A percentile compares a stretch with the other conserved stretches of the same genome.
Conservation (phyloP, 2,888 invertebrate genomes). For the Eustalomyia histrio region DNA sequence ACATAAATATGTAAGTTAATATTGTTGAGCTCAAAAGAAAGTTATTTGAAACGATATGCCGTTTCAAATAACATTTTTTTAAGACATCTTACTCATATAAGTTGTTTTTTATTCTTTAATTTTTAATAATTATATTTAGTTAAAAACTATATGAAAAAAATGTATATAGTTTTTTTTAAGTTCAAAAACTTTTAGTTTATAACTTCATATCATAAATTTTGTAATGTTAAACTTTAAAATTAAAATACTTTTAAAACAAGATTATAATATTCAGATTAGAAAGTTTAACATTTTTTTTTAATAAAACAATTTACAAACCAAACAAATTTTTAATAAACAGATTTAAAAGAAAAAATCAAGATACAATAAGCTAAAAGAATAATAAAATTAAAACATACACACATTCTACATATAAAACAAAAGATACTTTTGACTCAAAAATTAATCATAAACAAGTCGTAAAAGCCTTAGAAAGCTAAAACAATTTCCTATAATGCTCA, state of each 20-base stretch:
- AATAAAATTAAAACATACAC: no score
- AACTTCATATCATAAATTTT: slow-evolving; percentile 36
- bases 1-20: neutral
- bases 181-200: slow-evolving; percentile 22
- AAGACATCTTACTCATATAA: neutral
- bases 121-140: neutral
- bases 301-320: no score
- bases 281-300: no score
- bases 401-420: no score
- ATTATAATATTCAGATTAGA: neutral
- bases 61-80: neutral
- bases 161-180: neutral
- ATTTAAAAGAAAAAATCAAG: no score
- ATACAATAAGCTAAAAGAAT: no score
- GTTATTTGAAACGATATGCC: neutral
- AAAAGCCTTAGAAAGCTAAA: no score
- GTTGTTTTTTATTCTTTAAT: no score
- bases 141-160: neutral
- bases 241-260: neutral
- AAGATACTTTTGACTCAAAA: no score
- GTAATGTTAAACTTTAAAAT: slow-evolving; percentile 32
- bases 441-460: no score
- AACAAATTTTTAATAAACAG: no score
- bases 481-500: no score
- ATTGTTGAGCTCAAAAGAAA: neutral